phyloP scores from a whole-genome alignment of 2,113 vertebrate species.

The Myanophis thanlyinensis region DNA sequence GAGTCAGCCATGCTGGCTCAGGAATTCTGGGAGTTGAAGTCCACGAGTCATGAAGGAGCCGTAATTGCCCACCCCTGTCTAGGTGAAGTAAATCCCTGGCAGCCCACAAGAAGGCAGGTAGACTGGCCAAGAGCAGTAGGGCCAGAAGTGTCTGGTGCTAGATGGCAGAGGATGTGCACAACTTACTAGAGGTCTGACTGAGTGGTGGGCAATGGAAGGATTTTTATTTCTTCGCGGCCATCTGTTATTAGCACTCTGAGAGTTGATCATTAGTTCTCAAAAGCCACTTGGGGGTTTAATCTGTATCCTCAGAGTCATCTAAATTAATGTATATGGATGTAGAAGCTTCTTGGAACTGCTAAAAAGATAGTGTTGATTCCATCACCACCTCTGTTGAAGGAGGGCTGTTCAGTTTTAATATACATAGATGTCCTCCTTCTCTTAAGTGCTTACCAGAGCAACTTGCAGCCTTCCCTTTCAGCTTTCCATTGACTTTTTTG shows the following conservation, averaged over 20 bases:
- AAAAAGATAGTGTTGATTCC: background rate
- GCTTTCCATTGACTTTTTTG: background rate
- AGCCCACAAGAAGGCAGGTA: background rate
- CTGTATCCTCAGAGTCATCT: background rate
- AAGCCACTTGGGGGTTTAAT: background rate
- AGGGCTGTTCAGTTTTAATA: background rate
- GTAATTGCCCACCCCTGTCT: too few relatives aligned
- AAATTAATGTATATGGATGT: background rate
- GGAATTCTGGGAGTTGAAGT: too few relatives aligned
- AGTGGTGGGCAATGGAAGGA: background rate
- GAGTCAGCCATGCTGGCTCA: too few relatives aligned
- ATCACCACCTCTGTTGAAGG: background rate
- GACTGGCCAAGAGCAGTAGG: background rate
- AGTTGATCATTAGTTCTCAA: background rate
- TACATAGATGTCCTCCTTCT: background rate
- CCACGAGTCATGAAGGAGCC: too few relatives aligned
- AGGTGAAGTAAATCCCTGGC: background rate
- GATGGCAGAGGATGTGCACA: background rate
- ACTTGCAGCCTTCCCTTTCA: background rate
- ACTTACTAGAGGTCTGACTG: background rate
- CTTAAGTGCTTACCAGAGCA: background rate
- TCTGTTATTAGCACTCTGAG: background rate
- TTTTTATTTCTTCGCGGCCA: background rate
- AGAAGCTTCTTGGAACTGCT: background rate
- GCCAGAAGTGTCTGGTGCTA: background rate